Base-by-base conservation (phyloP, 1,140 invertebrate genomes). In the Andrena cerasifolii region DNA sequence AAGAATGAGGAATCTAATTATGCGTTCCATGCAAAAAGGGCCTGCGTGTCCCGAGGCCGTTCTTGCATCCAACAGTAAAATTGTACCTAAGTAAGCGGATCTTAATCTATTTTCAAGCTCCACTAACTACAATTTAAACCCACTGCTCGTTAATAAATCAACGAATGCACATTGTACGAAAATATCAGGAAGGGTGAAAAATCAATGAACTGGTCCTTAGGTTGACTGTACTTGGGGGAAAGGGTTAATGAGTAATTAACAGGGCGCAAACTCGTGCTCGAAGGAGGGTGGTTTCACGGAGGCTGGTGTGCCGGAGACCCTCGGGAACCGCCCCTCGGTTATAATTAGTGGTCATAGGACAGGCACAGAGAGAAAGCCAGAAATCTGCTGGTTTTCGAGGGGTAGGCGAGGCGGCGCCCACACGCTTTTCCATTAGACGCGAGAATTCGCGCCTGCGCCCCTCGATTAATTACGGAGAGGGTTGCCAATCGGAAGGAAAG, bases 221-320 rank as follows among this genome's bases (percentile, higher is more conserved):
- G 10, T 26, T 16, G 6, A 21, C 28, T 6, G 40, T 71, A 14
- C 6, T 14, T 0, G 10, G 31, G 71, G 73, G 74, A 59, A 83
- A 85, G 88, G 87, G 82, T 89, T 88, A 88, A 88, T 84, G 82
- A 89, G 87, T 85, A 87, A 90, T 89, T 89, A 90, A 33, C 72
- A 84, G 26, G 61, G 86, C 87, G 86, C 84, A 87, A 86, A 84
- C 83, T 77, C 87, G 51, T 5, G 5, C 1, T 54, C 16, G 0
- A 14, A 16, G 6, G 8, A 18, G 73, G 51, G 45, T 75, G 62
- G 31, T 45, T 33, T 31, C n/a, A 21, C 21, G n/a, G 14, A 14
- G n/a, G 14, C 31, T 66, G 24, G 36, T 18, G 31, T 31, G n/a
- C 49, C 31, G 33, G n/a, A 49, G 43, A 58, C 6, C 62, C 14